Percentiles rank a stretch among this genome's conserved stretches.
These are phyloP conservation scores for Micronycteris hirsuta DNA, from an alignment of 2,113 vertebrate genomes.

Conservation along the genomic window DNA sequence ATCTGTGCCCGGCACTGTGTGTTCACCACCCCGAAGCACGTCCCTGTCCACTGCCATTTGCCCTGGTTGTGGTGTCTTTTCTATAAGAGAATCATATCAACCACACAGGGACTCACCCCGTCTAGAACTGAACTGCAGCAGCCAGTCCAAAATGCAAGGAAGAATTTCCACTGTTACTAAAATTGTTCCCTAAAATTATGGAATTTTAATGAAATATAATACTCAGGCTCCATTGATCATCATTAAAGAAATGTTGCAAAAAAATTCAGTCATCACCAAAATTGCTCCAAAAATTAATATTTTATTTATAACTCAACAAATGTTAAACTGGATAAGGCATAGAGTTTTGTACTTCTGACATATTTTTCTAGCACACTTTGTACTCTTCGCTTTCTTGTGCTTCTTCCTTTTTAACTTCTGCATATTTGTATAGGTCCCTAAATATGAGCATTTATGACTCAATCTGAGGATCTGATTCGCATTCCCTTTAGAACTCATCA, in stretches of 20 bases:
- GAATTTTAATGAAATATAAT: not conserved
- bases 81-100: not conserved
- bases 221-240: not conserved
- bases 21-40: no score
- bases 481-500: slow-evolving; percentile 39
- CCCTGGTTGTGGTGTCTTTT: not conserved
- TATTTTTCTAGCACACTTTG: not conserved
- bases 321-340: not conserved
- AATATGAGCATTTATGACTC: slow-evolving; percentile 52
- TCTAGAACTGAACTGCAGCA: not conserved
- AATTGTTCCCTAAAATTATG: not conserved
- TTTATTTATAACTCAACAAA: slow-evolving; percentile 23
- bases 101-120: not conserved
- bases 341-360: not conserved
- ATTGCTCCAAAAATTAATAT: not conserved
- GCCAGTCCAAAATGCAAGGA: not conserved
- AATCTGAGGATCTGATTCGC: slow-evolving; percentile 2
- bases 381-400: not conserved
- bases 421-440: slow-evolving; percentile 36
- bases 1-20: no score
- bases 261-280: not conserved
- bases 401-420: slow-evolving; percentile 6
- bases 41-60: no score
- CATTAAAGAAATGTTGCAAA: not conserved
- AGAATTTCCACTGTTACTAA: not conserved